phyloP scores from a whole-genome alignment of 2,888 invertebrate genomes.

The Idaea straminata region DNA sequence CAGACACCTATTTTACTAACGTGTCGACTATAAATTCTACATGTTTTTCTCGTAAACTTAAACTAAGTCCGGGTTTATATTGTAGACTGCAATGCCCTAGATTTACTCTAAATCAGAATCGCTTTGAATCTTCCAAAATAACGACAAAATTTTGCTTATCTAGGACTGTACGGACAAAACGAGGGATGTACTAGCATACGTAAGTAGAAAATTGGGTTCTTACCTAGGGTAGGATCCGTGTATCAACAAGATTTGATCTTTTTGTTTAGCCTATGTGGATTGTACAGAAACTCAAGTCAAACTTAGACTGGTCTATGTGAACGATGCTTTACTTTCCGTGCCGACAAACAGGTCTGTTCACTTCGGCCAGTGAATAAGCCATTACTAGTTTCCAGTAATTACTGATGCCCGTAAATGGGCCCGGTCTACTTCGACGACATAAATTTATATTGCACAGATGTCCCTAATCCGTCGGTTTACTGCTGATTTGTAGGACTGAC shows the following conservation, averaged over 20 bases:
- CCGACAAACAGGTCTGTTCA: constrained; percentile 47
- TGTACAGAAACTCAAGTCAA: not conserved
- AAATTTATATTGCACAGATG: constrained; percentile 56
- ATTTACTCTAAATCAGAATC: not conserved
- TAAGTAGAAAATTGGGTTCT: not conserved
- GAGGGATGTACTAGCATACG: not conserved
- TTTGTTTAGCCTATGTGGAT: not conserved
- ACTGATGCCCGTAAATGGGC: constrained; percentile 56
- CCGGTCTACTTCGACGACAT: constrained; percentile 43
- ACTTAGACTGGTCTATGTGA: constrained; percentile 25
- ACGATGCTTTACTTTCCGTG: constrained; percentile 25
- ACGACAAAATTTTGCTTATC: not conserved
- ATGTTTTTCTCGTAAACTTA: constrained; percentile 5
- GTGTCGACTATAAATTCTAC: constrained; percentile 8
- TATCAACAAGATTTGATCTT: not conserved
- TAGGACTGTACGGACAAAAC: not conserved
- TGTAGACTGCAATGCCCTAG: not conserved
- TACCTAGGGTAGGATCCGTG: not conserved
- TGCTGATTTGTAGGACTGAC: not conserved
- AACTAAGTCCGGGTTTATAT: not conserved
- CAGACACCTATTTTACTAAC: constrained; percentile 2
- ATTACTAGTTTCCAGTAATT: constrained; percentile 71
- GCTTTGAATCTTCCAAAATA: not conserved
- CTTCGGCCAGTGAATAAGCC: constrained; percentile 61
- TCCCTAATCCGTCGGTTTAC: constrained; percentile 36